A percentile compares a stretch with the other conserved stretches of the same genome.
Evolutionary conservation across 2,797 vertebrate species (phyloP).

Genomic region (Enteromius treurensis): DNA sequence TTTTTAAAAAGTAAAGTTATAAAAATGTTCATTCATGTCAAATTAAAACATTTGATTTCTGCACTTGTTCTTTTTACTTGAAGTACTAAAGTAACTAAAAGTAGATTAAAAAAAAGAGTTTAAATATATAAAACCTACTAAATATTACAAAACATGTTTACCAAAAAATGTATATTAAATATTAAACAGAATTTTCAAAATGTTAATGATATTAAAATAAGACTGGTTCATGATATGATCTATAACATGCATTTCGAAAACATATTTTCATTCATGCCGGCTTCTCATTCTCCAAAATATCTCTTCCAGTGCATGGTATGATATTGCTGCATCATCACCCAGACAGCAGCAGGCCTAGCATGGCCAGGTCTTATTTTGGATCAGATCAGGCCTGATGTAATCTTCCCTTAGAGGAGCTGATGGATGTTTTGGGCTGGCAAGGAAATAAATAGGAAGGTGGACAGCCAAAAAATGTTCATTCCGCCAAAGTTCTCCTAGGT

Average conservation of each 20-base stretch:
- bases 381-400: constrained; percentile 25
- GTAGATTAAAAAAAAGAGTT: neutral
- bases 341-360: constrained; percentile 6
- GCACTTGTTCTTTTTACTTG: neutral
- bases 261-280: neutral
- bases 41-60: neutral
- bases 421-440: constrained; percentile 14
- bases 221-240: neutral
- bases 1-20: neutral
- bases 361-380: neutral
- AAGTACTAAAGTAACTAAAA: neutral
- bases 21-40: neutral
- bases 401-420: constrained; percentile 45
- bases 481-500: constrained; percentile 39
- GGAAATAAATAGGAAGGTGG: constrained; percentile 35
- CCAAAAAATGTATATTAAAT: neutral
- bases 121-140: neutral
- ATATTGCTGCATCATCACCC: constrained; percentile 5
- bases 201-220: neutral
- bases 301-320: constrained; percentile 14
- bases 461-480: constrained; percentile 32
- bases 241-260: neutral
- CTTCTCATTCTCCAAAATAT: neutral
- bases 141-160: neutral
- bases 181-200: neutral